Conservation (phyloP, 2,888 invertebrate species). For the Aelia acuminata region DNA sequence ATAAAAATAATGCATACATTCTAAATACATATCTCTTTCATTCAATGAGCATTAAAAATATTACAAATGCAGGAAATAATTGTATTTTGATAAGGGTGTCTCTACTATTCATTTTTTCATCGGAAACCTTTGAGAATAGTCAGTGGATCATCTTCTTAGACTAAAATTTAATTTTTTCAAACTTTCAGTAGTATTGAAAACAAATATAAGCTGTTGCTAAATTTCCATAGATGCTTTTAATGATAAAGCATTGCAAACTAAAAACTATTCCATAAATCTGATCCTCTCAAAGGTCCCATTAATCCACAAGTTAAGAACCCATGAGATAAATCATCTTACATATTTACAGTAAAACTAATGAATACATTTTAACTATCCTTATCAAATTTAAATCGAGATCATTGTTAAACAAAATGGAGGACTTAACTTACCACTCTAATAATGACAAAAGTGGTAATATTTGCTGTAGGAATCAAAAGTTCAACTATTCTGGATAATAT, state of each 20-base stretch:
- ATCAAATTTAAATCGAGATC: conserved; percentile 23
- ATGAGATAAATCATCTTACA: background rate
- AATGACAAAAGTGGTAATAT: background rate
- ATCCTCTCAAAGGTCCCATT: background rate
- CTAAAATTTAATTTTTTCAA: background rate
- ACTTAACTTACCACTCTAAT: background rate
- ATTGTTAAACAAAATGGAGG: background rate
- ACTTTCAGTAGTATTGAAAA: background rate
- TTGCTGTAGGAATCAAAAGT: background rate
- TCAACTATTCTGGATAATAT: background rate
- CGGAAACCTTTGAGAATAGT: background rate
- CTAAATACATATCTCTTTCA: background rate
- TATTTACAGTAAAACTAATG: background rate
- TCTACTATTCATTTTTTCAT: background rate
- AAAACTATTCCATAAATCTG: background rate
- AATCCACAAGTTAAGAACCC: background rate
- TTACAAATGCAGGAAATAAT: background rate
- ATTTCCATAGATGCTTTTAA: background rate
- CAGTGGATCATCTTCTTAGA: background rate
- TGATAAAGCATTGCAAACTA: background rate
- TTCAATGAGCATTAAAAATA: background rate
- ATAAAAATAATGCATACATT: background rate
- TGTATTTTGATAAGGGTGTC: background rate
- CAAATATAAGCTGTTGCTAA: background rate
- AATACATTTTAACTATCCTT: background rate